These are phyloP conservation scores for Sebastes kiyomatsui DNA, from an alignment of 2,797 vertebrate genomes.

Conservation along the genomic window DNA sequence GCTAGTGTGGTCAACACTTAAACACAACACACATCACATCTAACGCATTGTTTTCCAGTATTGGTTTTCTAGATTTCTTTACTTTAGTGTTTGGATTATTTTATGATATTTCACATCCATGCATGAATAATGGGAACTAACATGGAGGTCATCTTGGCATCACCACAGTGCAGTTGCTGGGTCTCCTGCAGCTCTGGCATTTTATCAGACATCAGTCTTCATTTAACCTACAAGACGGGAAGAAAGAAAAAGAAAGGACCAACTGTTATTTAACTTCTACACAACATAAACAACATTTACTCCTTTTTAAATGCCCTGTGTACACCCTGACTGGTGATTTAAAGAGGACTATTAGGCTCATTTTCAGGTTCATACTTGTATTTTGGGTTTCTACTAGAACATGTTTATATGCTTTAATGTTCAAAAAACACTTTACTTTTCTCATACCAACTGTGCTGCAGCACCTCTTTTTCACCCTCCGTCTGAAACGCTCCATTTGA, in stretches of 20 bases:
- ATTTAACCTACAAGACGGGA: conserved; percentile 48
- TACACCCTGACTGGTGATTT: not conserved
- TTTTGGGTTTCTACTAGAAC: too few relatives aligned
- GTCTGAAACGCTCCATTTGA: too few relatives aligned
- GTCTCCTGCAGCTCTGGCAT: conserved; percentile 16
- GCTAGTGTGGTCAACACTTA: not conserved
- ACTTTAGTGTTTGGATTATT: not conserved
- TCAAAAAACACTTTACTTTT: too few relatives aligned
- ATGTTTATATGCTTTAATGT: too few relatives aligned
- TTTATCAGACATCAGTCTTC: conserved; percentile 46
- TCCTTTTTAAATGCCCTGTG: not conserved
- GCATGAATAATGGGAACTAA: not conserved
- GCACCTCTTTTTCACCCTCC: too few relatives aligned
- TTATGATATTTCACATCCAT: not conserved
- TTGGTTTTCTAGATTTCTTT: not conserved
- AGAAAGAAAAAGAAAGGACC: not conserved
- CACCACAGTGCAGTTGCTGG: not conserved
- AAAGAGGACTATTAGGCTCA: not conserved
- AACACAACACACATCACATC: not conserved
- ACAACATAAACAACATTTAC: not conserved
- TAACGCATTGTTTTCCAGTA: not conserved
- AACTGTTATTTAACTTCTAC: not conserved
- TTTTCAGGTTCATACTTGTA: too few relatives aligned
- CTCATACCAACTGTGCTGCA: too few relatives aligned
- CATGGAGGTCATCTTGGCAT: conserved; percentile 12